These are phyloP conservation scores for Maccullochella peelii DNA, from an alignment of 2,113 vertebrate genomes.

Conservation along the genomic window DNA sequence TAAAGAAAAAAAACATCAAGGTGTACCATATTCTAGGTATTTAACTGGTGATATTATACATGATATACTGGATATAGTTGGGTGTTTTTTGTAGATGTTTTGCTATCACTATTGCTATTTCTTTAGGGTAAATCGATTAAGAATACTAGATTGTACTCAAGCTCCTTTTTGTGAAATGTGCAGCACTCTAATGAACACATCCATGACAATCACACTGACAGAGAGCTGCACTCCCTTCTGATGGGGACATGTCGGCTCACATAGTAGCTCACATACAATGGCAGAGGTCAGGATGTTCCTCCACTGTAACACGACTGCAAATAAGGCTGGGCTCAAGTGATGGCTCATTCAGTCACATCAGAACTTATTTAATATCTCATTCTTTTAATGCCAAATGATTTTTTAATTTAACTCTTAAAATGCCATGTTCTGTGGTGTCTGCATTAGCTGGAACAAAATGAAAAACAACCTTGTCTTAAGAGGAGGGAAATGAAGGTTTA, in stretches of 20 bases:
- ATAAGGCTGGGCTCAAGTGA: background rate
- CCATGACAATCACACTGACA: conserved; percentile 55
- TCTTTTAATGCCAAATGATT: conserved; percentile 35
- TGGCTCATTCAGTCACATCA: conserved; percentile 11
- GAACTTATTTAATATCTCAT: background rate
- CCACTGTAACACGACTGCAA: background rate
- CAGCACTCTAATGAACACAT: conserved; percentile 30
- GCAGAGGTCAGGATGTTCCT: background rate
- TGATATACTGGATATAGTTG: conserved; percentile 29
- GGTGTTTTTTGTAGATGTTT: conserved; percentile 47
- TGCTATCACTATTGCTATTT: conserved; percentile 30
- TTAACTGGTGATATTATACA: conserved; percentile 48
- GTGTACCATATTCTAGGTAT: conserved; percentile 56
- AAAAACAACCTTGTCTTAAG: background rate
- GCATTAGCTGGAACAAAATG: background rate
- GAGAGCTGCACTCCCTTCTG: conserved; percentile 5
- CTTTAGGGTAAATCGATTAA: conserved; percentile 3
- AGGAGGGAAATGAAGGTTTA: background rate
- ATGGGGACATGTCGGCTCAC: background rate
- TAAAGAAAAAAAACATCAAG: conserved; percentile 8
- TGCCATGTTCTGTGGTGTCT: background rate
- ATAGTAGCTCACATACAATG: background rate
- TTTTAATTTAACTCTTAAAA: conserved; percentile 7
- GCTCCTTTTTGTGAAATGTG: conserved; percentile 21
- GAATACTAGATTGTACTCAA: conserved; percentile 48